Percentiles rank a stretch among this genome's conserved stretches.
These are phyloP conservation scores for Tachyglossus aculeatus DNA, from an alignment of 2,797 vertebrate genomes.

Conservation along the genomic window DNA sequence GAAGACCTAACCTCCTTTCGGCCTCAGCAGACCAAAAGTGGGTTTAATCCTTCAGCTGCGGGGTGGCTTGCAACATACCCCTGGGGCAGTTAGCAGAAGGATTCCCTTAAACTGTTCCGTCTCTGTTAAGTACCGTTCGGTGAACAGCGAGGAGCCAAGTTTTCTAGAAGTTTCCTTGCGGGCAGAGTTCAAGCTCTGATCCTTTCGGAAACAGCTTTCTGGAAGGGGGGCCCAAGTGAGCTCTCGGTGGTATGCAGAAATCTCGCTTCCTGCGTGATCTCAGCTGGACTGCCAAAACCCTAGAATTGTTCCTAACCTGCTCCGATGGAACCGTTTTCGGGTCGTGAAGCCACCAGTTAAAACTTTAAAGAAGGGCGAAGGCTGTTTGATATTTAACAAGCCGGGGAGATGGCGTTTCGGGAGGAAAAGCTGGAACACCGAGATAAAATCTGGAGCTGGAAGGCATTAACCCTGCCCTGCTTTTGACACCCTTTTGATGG, in stretches of 20 bases:
- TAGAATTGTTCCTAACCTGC: conserved; percentile 22
- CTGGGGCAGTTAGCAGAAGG: conserved; percentile 69
- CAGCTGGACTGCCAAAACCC: background rate
- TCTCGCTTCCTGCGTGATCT: too few relatives aligned
- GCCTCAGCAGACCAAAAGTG: conserved; percentile 66
- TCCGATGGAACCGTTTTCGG: conserved; percentile 9
- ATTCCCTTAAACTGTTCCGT: conserved; percentile 71
- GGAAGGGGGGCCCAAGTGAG: too few relatives aligned
- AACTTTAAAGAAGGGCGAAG: conserved; percentile 2
- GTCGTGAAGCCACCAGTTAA: conserved; percentile 1
- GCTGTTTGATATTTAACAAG: conserved; percentile 5
- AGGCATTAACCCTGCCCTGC: conserved; percentile 20
- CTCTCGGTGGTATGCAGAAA: too few relatives aligned
- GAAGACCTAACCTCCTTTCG: conserved; percentile 49
- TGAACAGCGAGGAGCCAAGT: conserved; percentile 74
- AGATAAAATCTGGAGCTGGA: conserved; percentile 38
- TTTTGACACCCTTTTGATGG: conserved; percentile 27
- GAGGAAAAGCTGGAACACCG: conserved; percentile 17
- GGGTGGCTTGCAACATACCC: conserved; percentile 56
- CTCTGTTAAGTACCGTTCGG: conserved; percentile 67
- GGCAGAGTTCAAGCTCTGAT: conserved; percentile 25
- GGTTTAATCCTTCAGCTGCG: conserved; percentile 53
- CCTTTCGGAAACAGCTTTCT: conserved; percentile 38
- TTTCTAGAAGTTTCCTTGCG: conserved; percentile 66
- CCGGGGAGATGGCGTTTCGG: conserved; percentile 31